These are phyloP conservation scores for Chironomus tentans DNA, from an alignment of 2,888 invertebrate genomes.

Conservation along the genomic window DNA sequence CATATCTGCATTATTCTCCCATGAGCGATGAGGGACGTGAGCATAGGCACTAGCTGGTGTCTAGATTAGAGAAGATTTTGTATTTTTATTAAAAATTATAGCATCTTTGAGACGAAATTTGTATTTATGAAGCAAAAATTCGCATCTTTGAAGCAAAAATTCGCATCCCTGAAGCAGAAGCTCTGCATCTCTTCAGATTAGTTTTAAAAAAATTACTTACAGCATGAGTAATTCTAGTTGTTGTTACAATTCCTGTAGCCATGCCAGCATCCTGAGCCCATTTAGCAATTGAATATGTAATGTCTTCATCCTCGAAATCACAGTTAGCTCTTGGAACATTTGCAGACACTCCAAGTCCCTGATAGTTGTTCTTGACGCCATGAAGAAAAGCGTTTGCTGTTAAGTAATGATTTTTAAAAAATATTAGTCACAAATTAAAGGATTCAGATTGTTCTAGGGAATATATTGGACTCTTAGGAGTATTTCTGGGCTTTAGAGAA, in stretches of 20 bases:
- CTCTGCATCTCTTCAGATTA: background rate
- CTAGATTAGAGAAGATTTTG: background rate
- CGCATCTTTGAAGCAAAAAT: background rate
- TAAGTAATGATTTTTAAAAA: too few species aligned
- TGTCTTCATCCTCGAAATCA: constrained; percentile 49
- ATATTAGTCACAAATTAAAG: too few species aligned
- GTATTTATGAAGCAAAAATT: too few species aligned
- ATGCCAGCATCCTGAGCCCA: constrained; percentile 56
- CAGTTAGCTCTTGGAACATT: constrained; percentile 57
- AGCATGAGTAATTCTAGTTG: constrained; percentile 72
- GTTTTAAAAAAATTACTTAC: background rate
- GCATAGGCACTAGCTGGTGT: constrained; percentile 56
- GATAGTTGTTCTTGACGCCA: constrained; percentile 62
- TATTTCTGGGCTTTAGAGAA: too few species aligned
- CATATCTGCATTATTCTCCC: constrained; percentile 60
- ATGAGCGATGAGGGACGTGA: constrained; percentile 56
- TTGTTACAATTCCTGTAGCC: constrained; percentile 51
- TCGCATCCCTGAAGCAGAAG: background rate
- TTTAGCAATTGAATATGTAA: constrained; percentile 55
- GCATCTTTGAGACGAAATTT: too few species aligned
- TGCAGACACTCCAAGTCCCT: constrained; percentile 59
- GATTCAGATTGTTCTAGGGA: too few species aligned
- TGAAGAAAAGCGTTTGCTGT: constrained; percentile 62
- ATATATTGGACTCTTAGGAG: too few species aligned
- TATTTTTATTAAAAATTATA: too few species aligned